A percentile compares a stretch with the other conserved stretches of the same genome.
These are phyloP conservation scores for Petrocephalus schoutedeni DNA, from an alignment of 2,797 vertebrate genomes.

Conservation along the genomic window DNA sequence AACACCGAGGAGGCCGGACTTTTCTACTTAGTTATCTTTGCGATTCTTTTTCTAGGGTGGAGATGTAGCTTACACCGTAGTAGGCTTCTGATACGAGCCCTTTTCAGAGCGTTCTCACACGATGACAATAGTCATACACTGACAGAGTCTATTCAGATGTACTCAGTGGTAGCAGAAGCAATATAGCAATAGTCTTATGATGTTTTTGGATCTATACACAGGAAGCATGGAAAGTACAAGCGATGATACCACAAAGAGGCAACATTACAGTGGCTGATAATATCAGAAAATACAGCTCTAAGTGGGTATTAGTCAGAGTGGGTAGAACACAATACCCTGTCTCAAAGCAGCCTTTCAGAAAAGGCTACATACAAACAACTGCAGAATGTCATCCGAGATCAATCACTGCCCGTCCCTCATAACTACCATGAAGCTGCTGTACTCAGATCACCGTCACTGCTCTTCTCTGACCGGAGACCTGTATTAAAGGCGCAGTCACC, in stretches of 20 bases:
- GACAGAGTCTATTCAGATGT: background rate
- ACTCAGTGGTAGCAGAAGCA: conserved; percentile 1
- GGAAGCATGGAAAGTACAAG: background rate
- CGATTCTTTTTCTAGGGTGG: background rate
- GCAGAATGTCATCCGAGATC: background rate
- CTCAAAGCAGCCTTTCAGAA: background rate
- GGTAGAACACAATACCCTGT: background rate
- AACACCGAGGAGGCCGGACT: background rate
- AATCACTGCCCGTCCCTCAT: background rate
- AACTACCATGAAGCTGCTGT: background rate
- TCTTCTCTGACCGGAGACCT: background rate
- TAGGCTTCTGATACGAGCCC: background rate
- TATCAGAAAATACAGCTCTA: conserved; percentile 5
- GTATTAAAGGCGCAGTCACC: background rate
- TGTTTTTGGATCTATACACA: background rate
- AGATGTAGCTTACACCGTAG: background rate
- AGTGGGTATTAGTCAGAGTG: background rate
- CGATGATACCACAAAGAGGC: conserved; percentile 7
- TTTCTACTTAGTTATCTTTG: background rate
- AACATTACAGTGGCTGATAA: background rate
- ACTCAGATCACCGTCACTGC: background rate
- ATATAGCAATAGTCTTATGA: background rate
- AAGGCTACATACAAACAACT: background rate
- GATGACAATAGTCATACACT: background rate
- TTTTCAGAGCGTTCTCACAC: background rate